These are phyloP conservation scores for Lithobius niger DNA, from an alignment of 1,140 invertebrate genomes.

Conservation along the genomic window DNA sequence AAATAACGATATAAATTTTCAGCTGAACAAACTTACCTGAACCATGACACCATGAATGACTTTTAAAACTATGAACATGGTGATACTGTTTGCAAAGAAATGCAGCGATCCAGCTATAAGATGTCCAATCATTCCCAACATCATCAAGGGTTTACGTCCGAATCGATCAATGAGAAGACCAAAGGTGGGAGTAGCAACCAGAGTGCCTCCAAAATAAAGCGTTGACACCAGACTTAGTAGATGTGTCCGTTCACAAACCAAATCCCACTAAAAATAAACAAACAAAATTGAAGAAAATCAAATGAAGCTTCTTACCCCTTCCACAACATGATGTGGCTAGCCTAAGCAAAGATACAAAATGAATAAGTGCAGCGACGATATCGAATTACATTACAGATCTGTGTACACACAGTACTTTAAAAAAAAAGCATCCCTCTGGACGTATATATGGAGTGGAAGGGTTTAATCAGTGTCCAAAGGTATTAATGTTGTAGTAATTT, in stretches of 20 bases:
- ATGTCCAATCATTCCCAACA: constrained; percentile 37
- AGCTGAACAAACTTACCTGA: too few species aligned
- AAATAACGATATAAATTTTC: too few species aligned
- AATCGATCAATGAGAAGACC: constrained; percentile 38
- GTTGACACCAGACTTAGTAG: constrained; percentile 33
- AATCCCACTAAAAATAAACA: constrained; percentile 35
- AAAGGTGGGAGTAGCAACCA: constrained; percentile 39
- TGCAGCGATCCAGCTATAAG: constrained; percentile 34
- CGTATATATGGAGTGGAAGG: too few species aligned
- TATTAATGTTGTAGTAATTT: too few species aligned
- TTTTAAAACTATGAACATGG: constrained; percentile 32
- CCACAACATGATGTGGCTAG: too few species aligned
- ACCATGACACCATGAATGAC: constrained; percentile 36
- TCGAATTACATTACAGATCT: too few species aligned
- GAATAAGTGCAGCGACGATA: too few species aligned
- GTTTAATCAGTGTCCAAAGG: too few species aligned
- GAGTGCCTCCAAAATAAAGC: constrained; percentile 36
- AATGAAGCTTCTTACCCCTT: neutral
- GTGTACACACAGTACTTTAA: too few species aligned
- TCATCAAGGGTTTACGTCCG: constrained; percentile 36
- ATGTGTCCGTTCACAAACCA: constrained; percentile 38
- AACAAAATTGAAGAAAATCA: neutral
- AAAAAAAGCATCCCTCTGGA: too few species aligned
- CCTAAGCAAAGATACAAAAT: too few species aligned
- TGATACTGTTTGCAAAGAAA: constrained; percentile 32